A percentile compares a stretch with the other conserved stretches of the same genome.
Conservation (phyloP, 2,888 invertebrate species). For the Tromatobia lineatoria region DNA sequence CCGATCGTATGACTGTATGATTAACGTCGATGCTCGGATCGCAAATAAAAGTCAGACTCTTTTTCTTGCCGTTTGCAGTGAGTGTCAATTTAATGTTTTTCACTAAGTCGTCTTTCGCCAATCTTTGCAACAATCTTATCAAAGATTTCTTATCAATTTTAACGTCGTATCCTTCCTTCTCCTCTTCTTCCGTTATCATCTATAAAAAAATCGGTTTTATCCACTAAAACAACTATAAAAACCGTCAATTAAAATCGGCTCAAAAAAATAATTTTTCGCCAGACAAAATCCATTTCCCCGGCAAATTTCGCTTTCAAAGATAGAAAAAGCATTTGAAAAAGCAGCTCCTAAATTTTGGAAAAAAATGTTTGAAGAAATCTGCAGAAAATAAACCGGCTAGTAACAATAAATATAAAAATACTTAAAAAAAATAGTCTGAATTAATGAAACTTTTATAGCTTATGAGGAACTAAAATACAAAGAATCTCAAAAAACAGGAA, state of each 20-base stretch:
- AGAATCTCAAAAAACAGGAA: constrained; percentile 11
- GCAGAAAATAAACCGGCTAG: no score
- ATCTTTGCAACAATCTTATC: constrained; percentile 87
- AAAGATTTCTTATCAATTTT: constrained; percentile 90
- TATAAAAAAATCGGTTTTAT: constrained; percentile 69
- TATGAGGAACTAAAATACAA: neutral
- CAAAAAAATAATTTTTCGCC: no score
- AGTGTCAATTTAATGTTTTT: constrained; percentile 87
- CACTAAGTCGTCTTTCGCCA: constrained; percentile 88
- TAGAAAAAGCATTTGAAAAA: no score
- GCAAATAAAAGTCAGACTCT: constrained; percentile 87
- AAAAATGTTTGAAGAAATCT: no score
- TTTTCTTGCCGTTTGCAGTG: constrained; percentile 84
- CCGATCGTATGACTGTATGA: constrained; percentile 87
- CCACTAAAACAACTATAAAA: constrained; percentile 1
- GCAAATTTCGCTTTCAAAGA: no score
- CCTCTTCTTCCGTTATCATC: constrained; percentile 87
- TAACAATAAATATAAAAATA: no score
- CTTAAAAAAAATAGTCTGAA: no score
- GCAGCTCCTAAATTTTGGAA: no score
- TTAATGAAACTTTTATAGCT: no score
- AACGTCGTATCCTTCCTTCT: constrained; percentile 86
- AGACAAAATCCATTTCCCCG: no score
- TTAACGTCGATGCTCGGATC: constrained; percentile 86
- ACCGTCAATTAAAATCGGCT: no score